These are phyloP conservation scores for Zosterops lateralis DNA, from an alignment of 2,113 vertebrate genomes.

Conservation along the genomic window DNA sequence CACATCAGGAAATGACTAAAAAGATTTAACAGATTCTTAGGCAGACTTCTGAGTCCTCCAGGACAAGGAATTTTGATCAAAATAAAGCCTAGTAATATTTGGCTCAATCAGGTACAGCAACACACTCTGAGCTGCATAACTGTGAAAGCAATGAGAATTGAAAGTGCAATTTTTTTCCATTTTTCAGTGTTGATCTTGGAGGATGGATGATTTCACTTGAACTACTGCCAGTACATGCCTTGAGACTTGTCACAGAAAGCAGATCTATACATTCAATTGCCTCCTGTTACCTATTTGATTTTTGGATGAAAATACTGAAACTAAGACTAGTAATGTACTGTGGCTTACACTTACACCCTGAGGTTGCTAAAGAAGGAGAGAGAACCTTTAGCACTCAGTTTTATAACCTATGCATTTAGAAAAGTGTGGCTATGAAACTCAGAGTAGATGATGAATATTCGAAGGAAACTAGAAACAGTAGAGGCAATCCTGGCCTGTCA, in stretches of 20 bases:
- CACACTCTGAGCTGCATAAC: background rate
- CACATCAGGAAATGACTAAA: background rate
- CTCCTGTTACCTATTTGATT: background rate
- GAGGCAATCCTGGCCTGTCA: background rate
- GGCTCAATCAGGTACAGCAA: background rate
- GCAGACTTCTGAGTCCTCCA: background rate
- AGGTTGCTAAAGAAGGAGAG: background rate
- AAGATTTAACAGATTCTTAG: background rate
- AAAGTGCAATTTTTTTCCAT: background rate
- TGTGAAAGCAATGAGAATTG: background rate
- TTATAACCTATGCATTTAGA: background rate
- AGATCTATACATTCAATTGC: background rate
- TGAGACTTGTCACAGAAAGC: background rate
- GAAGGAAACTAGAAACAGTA: background rate
- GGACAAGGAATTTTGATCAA: background rate
- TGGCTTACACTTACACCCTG: background rate
- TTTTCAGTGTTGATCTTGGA: background rate
- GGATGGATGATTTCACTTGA: background rate
- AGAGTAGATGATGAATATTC: background rate
- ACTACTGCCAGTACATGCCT: background rate
- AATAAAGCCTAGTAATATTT: background rate
- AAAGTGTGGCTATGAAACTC: background rate
- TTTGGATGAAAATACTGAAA: conserved; percentile 24
- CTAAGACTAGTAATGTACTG: background rate
- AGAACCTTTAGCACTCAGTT: background rate